A percentile compares a stretch with the other conserved stretches of the same genome.
Evolutionary conservation across 2,797 vertebrate genomes (phyloP).

Genomic region (Sebastolobus alascanus): DNA sequence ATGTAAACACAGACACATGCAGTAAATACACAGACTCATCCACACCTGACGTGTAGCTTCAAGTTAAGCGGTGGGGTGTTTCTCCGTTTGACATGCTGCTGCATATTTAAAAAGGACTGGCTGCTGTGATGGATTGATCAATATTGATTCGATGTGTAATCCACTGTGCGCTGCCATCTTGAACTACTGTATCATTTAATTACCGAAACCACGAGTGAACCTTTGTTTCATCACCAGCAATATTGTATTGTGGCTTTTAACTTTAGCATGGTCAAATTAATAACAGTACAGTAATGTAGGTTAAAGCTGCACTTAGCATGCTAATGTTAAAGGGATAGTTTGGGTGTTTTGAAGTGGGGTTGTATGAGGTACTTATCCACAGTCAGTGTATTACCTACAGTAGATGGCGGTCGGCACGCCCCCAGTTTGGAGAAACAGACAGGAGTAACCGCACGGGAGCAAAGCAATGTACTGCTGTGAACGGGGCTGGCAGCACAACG

Average conservation of each 20-base stretch:
- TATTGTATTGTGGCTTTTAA: conserved; percentile 32
- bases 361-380: too few species aligned
- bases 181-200: conserved; percentile 51
- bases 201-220: conserved; percentile 39
- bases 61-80: conserved; percentile 12
- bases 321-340: background rate
- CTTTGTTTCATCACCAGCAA: conserved; percentile 31
- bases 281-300: background rate
- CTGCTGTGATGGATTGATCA: conserved; percentile 63
- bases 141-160: conserved; percentile 70
- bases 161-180: conserved; percentile 54
- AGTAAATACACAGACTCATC: conserved; percentile 6
- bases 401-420: too few species aligned
- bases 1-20: conserved; percentile 20
- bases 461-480: too few species aligned
- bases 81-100: conserved; percentile 44
- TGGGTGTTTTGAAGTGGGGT: background rate
- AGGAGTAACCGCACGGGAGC: too few species aligned
- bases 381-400: too few species aligned
- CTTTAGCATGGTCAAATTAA: background rate
- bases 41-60: conserved; percentile 22
- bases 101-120: conserved; percentile 49
- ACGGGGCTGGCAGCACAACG: too few species aligned
- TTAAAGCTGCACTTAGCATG: conserved; percentile 9
- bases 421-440: too few species aligned